Percentiles rank a stretch among this genome's conserved stretches.
Evolutionary conservation across 2,113 vertebrate species (phyloP).

Genomic region (Gallinago paraguaiae): DNA sequence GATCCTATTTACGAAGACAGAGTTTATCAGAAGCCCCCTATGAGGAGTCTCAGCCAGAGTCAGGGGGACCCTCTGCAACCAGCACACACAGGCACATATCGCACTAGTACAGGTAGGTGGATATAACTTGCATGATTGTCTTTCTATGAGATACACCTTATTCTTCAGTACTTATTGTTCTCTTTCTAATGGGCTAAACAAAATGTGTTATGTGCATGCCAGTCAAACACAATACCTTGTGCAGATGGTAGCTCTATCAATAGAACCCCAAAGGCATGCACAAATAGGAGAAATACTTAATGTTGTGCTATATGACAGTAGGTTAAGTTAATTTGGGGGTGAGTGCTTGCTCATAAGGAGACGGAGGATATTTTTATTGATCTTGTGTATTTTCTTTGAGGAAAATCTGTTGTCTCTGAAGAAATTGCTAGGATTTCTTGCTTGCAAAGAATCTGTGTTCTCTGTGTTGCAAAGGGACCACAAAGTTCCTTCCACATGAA

Average conservation of each 20-base stretch:
- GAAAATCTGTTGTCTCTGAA: background rate
- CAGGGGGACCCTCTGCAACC: slow-evolving; percentile 90
- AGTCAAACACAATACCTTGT: background rate
- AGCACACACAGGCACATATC: slow-evolving; percentile 86
- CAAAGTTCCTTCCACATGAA: background rate
- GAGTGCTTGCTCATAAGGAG: background rate
- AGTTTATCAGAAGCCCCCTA: slow-evolving; percentile 95
- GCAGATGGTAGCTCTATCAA: background rate
- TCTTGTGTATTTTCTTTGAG: background rate
- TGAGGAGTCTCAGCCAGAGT: slow-evolving; percentile 97
- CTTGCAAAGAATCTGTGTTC: background rate
- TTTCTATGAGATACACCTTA: background rate
- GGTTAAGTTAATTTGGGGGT: background rate
- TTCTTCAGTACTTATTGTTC: background rate
- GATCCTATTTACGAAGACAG: slow-evolving; percentile 98
- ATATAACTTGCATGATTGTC: background rate
- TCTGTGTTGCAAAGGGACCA: background rate
- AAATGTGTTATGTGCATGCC: background rate
- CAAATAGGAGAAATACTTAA: background rate
- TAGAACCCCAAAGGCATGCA: background rate
- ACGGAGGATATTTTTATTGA: background rate
- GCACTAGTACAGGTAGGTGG: slow-evolving; percentile 92
- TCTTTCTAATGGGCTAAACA: background rate
- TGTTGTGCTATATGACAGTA: background rate
- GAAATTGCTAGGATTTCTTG: background rate